Evolutionary conservation across 2,797 vertebrate genomes (phyloP).

Genomic region (Cirrhinus molitorella): DNA sequence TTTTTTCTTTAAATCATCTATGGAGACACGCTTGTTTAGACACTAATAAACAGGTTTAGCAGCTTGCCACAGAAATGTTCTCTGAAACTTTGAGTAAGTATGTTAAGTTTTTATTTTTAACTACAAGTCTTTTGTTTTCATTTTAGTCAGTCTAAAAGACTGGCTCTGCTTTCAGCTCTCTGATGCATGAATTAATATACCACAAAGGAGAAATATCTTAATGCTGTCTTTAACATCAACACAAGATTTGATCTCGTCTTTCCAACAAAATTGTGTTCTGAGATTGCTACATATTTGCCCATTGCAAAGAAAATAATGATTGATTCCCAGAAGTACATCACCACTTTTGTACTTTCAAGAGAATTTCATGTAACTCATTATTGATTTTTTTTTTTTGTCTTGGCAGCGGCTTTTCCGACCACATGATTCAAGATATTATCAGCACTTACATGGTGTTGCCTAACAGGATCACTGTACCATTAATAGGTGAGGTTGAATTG

Average conservation of each 20-base stretch:
- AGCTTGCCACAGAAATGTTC: neutral
- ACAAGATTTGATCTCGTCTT: neutral
- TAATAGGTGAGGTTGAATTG: constrained; percentile 91
- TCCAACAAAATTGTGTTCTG: neutral
- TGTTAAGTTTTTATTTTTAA: neutral
- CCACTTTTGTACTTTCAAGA: neutral
- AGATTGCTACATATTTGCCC: neutral
- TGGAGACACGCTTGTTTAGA: too few species aligned
- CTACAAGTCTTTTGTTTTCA: neutral
- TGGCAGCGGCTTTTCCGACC: constrained; percentile 91
- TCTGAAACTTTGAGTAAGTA: neutral
- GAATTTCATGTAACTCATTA: neutral
- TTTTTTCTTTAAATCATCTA: neutral
- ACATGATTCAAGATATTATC: constrained; percentile 94
- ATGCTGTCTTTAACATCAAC: neutral
- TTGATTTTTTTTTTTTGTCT: constrained; percentile 24
- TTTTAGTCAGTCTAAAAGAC: neutral
- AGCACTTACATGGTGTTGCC: constrained; percentile 95
- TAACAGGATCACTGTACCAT: constrained; percentile 93
- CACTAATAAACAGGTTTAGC: neutral
- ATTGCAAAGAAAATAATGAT: neutral
- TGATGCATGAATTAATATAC: neutral
- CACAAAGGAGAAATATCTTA: neutral
- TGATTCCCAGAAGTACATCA: neutral
- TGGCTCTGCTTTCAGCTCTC: neutral